These are phyloP conservation scores for Gonocerus acuteangulatus DNA, from an alignment of 2,888 invertebrate species.

Conservation along the genomic window DNA sequence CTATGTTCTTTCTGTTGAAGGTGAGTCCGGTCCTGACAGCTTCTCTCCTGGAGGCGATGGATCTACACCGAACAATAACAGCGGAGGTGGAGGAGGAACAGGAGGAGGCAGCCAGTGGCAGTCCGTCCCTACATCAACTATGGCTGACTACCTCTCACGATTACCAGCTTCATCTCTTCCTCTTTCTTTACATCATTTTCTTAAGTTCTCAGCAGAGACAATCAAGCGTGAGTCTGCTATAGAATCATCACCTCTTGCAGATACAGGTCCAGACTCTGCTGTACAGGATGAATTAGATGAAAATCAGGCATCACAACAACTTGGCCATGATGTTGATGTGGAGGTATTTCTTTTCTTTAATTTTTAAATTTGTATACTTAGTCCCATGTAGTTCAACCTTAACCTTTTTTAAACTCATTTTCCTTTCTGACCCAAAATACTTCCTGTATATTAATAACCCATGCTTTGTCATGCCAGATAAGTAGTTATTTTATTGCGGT, in stretches of 20 bases:
- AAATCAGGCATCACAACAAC: not conserved
- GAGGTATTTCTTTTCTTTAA: not conserved
- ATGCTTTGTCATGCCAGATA: too few relatives aligned
- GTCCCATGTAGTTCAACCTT: too few relatives aligned
- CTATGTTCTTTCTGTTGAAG: not conserved
- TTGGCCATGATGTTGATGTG: not conserved
- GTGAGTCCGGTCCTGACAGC: not conserved
- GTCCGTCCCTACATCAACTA: conserved; percentile 45
- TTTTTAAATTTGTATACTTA: too few relatives aligned
- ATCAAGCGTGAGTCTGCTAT: conserved; percentile 48
- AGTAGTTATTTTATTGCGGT: too few relatives aligned
- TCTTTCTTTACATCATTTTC: conserved; percentile 54
- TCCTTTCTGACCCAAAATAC: too few relatives aligned
- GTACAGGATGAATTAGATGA: conserved; percentile 27
- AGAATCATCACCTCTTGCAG: conserved; percentile 44
- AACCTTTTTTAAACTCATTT: too few relatives aligned
- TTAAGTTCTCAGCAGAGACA: conserved; percentile 55
- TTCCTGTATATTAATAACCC: too few relatives aligned
- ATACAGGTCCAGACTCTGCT: conserved; percentile 23
- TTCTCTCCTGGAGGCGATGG: not conserved
- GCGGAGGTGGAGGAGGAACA: conserved; percentile 46
- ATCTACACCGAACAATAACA: not conserved
- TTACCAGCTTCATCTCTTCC: conserved; percentile 50
- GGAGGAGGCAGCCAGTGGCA: conserved; percentile 48
- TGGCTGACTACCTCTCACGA: conserved; percentile 50